Percentiles rank a stretch among this genome's conserved stretches.
Evolutionary conservation across 2,797 vertebrate species (phyloP).

Genomic region (Lagorchestes hirsutus): DNA sequence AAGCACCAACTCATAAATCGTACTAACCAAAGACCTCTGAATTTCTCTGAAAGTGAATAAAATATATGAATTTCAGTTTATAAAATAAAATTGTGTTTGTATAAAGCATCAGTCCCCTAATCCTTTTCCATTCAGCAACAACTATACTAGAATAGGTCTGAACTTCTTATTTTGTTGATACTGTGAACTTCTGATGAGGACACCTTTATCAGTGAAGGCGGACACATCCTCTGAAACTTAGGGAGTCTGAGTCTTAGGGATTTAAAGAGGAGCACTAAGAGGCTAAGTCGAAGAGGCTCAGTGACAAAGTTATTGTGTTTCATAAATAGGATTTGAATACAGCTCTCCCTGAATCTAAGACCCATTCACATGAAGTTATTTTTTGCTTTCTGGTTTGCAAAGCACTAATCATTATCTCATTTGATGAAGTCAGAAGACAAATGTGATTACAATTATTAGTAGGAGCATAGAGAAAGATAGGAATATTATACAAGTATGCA

Average conservation of each 20-base stretch:
- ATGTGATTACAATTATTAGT: neutral
- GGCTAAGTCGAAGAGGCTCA: neutral
- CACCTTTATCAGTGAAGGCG: neutral
- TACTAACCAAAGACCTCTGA: neutral
- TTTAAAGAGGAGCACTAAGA: neutral
- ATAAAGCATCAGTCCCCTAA: neutral
- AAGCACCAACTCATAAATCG: neutral
- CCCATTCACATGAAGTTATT: neutral
- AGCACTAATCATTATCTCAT: neutral
- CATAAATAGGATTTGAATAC: neutral
- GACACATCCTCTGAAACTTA: neutral
- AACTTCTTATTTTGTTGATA: neutral
- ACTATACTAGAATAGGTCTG: neutral
- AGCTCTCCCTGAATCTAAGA: neutral
- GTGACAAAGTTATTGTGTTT: neutral
- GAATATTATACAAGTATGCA: neutral
- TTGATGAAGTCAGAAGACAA: neutral
- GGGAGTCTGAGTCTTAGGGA: neutral
- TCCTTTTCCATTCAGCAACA: neutral
- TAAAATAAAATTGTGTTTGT: neutral
- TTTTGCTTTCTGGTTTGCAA: neutral
- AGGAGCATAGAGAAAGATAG: neutral
- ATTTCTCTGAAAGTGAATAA: neutral
- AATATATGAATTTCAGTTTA: neutral
- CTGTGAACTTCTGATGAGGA: neutral